phyloP scores from a whole-genome alignment of 2,113 vertebrate genomes.

The Zosterops pallidus region DNA sequence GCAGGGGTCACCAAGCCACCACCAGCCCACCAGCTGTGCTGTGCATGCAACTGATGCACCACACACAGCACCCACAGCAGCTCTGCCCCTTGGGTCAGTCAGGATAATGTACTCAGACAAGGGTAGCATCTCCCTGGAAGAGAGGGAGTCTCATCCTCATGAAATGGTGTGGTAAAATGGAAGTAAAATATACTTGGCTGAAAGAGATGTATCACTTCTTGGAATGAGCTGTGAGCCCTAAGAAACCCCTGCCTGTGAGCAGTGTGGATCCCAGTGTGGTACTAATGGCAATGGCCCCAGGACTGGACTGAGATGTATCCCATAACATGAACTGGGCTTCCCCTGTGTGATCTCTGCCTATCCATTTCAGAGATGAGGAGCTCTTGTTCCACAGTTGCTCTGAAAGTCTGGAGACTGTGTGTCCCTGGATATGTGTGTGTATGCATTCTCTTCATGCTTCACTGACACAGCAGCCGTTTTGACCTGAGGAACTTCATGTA shows the following conservation, averaged over 20 bases:
- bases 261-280: rapidly evolving
- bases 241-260: background rate
- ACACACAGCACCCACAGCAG: background rate
- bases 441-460: background rate
- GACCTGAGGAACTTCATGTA: background rate
- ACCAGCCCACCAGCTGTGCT: background rate
- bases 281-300: background rate
- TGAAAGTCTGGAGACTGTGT: background rate
- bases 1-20: background rate
- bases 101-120: background rate
- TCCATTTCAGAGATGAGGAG: background rate
- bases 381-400: background rate
- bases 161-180: background rate
- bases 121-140: background rate
- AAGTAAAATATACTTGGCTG: background rate
- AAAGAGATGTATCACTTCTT: background rate
- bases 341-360: background rate
- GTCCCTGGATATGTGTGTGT: background rate
- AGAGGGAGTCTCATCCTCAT: background rate
- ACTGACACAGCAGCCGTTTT: rapidly evolving
- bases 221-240: background rate
- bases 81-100: rapidly evolving
- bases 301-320: background rate
- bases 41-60: background rate
- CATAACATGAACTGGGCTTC: background rate